phyloP scores from a whole-genome alignment of 1,140 invertebrate species.

The Whitmania pigra region DNA sequence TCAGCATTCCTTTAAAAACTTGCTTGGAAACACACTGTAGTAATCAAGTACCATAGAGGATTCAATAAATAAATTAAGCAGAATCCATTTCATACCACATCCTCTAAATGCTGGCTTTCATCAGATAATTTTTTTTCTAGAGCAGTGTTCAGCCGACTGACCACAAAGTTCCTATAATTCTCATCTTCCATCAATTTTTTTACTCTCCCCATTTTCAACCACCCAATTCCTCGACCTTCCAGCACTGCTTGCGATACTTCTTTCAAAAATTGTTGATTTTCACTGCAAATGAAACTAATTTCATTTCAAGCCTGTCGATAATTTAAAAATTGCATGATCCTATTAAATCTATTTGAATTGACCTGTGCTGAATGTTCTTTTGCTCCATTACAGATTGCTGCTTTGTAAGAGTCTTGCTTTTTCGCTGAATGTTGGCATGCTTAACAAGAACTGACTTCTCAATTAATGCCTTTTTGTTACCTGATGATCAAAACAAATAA shows the following conservation, averaged over 20 bases:
- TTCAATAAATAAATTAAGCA: not conserved
- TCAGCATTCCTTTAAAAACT: slow-evolving; percentile 92
- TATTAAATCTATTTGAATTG: not conserved
- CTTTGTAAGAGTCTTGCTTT: not conserved
- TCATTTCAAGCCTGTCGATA: too few relatives aligned
- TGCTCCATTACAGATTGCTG: not conserved
- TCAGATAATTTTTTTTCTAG: slow-evolving; percentile 83
- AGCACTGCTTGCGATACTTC: slow-evolving; percentile 78
- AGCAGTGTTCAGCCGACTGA: slow-evolving; percentile 85
- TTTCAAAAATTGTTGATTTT: slow-evolving; percentile 51
- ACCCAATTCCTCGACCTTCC: slow-evolving; percentile 88
- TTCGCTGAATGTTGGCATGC: slow-evolving; percentile 45
- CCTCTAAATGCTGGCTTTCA: slow-evolving; percentile 83
- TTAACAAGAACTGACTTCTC: slow-evolving; percentile 80
- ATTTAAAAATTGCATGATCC: too few relatives aligned
- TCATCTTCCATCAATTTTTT: slow-evolving; percentile 98
- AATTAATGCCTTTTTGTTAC: slow-evolving; percentile 62
- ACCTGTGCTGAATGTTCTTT: slow-evolving; percentile 2
- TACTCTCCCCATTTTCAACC: slow-evolving; percentile 82
- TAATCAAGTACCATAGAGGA: too few relatives aligned
- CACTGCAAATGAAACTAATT: slow-evolving; percentile 34
- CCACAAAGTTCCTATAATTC: slow-evolving; percentile 86
- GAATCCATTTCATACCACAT: slow-evolving; percentile 63
- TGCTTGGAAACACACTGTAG: slow-evolving; percentile 36
- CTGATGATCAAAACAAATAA: slow-evolving; percentile 30